These are phyloP conservation scores for Lasioglossum albipes DNA, from an alignment of 1,140 invertebrate genomes.

Conservation along the genomic window DNA sequence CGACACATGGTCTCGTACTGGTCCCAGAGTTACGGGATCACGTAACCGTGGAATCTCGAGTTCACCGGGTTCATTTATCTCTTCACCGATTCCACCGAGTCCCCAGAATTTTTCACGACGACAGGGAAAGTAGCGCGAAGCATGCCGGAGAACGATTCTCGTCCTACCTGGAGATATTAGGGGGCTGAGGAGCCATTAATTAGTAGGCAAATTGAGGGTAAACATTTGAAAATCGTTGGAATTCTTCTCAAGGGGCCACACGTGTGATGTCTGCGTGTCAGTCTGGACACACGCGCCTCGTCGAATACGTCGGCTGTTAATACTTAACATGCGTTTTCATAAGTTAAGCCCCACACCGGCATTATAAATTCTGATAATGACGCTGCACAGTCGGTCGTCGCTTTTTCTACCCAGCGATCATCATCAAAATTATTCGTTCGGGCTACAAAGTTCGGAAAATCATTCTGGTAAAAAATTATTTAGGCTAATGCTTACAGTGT, in stretches of 20 bases:
- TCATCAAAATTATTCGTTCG: background rate
- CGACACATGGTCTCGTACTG: slow-evolving; percentile 44
- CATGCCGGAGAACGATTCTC: background rate
- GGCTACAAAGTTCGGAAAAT: background rate
- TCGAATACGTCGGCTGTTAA: slow-evolving; percentile 3
- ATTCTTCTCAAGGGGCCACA: slow-evolving; percentile 25
- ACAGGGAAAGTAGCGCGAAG: slow-evolving; percentile 4
- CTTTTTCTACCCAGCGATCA: background rate
- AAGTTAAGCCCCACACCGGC: slow-evolving; percentile 32
- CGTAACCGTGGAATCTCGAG: background rate
- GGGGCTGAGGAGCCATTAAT: slow-evolving; percentile 36
- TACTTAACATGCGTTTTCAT: slow-evolving; percentile 57
- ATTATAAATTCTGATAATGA: slow-evolving; percentile 51
- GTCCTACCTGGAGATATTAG: background rate
- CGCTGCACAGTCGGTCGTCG: background rate
- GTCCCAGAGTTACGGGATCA: background rate
- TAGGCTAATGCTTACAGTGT: background rate
- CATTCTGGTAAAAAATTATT: background rate
- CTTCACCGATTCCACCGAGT: background rate
- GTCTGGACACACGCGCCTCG: slow-evolving; percentile 3
- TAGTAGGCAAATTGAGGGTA: slow-evolving; percentile 42
- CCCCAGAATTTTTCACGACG: background rate
- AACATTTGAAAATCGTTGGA: slow-evolving; percentile 32
- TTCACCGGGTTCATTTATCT: slow-evolving; percentile 7
- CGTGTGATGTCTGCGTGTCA: slow-evolving; percentile 7